Base-by-base conservation (phyloP, 1,140 invertebrate species). In the Wasmannia auropunctata region DNA sequence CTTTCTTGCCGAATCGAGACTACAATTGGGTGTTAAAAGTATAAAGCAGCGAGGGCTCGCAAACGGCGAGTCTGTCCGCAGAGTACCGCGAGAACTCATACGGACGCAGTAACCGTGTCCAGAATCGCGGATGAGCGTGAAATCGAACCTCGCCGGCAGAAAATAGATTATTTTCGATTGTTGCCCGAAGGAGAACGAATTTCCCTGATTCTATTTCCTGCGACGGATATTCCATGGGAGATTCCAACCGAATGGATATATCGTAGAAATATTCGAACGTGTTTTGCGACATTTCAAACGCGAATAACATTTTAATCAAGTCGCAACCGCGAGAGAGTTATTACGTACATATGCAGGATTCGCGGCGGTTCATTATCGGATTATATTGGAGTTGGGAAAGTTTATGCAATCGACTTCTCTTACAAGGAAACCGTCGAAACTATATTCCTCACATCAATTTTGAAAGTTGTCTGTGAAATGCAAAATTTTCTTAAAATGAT, bases 111-210 rank as follows among this genome's bases (percentile, higher is more conserved):
- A 56, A 72, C 14, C 67, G n/a, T 72, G 37, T 43, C 10, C 28
- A 40, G 37, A 72, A 83, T 83, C 25, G 51, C 40, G 14, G 58
- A 65, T 77, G 54, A 84, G 70, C 70, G 56, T 77, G 58, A 85
- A 76, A 85, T 77, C 22, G 43, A 63, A 63, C 4, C 19, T 14
- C 43, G 58, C 16, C 11, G 37, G 43, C 8, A 10, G 25, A 77
- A 63, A 63, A 85, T 77, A 8, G 31, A 77, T 77, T 63, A 76
- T 76, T 63, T 76, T 14, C 43, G 40, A 76, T 85, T 85, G 75
- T 54, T 56, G 62, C 19, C n/a, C 40, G 31, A 10, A 54, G 31
- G 11, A 37, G 7, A 40, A n/a, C 16, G 37, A 74, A 60, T 43
- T 46, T 83, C 14, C 63, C 37, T 19, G 37, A 34, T 83, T 83